Evolutionary conservation across 2,113 vertebrate genomes (phyloP), one percentile per base, ranked within the genome.

Genomic region (Seriola dumerili): DNA sequence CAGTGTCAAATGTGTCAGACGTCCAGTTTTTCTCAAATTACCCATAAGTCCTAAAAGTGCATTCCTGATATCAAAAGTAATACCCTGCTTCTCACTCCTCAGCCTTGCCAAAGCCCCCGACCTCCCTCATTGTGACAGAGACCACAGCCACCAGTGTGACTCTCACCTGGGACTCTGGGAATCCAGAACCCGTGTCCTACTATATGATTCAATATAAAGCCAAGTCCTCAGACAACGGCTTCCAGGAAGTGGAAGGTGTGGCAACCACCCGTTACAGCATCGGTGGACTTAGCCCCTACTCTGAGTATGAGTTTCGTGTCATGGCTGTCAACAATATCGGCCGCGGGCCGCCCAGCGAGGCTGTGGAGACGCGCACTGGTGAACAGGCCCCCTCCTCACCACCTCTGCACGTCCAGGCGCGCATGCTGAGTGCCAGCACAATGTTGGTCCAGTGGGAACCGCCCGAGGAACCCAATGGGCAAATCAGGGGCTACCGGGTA

Each of bases 381-480:
- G 98, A 99, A 42, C 98, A 99, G 89, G 98, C 97, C 6, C 97
- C 98, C 50, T 99, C 97, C 42, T 98, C 97, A 12, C 96, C 97
- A 0, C 98, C 98, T 0, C 95, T 97, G 80, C 97, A 96, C 0
- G 97, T 99, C 13, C 97, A 99, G 85, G 97, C 97, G 0, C 96
- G 97, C 61, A 98, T 99, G 98, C 95, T 99, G 83, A 99, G 97
- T 0, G 96, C 97, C 88, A 98, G 96, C 93, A 99, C 98, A 40
- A 99, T 99, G 97, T 92, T 99, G 82, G 97, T 99, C 4, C 97
- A 98, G 89, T 99, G 98, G 98, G 97, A 97, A 58, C 96, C 96
- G 0, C 98, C 98, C 0, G 97, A 98, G 86, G 98, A 99, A 80
- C 97, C 98, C 67, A 99, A 99, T 0, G 98, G 98, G 3, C 96